phyloP scores from a whole-genome alignment of 2,113 vertebrate species.

The Pedetes capensis region DNA sequence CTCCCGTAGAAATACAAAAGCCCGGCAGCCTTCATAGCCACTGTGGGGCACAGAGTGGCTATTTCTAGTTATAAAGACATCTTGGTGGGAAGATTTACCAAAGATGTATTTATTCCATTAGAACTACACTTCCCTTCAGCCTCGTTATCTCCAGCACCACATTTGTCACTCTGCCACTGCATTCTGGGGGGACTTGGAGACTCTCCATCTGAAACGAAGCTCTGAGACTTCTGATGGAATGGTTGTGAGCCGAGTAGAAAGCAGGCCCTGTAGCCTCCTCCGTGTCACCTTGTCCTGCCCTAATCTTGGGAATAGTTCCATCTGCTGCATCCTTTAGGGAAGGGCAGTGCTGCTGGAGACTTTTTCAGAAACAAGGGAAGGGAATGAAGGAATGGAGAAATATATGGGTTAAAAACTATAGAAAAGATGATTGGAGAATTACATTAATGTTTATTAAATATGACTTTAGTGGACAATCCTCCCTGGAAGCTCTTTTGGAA shows the following conservation, averaged over 20 bases:
- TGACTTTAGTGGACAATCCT: background rate
- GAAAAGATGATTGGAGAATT: background rate
- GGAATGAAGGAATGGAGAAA: background rate
- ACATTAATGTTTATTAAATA: background rate
- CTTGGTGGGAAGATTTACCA: slow-evolving; percentile 63
- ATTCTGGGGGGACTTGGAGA: background rate
- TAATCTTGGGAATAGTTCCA: background rate
- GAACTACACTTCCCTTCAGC: slow-evolving; percentile 31
- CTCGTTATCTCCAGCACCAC: slow-evolving; percentile 25
- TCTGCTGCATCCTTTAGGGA: background rate
- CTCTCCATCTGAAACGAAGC: background rate
- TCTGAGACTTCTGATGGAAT: background rate
- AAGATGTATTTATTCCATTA: slow-evolving; percentile 59
- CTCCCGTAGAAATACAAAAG: slow-evolving; percentile 25
- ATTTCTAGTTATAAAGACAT: slow-evolving; percentile 59
- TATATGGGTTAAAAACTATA: background rate
- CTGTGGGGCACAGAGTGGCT: slow-evolving; percentile 17
- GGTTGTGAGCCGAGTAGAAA: background rate
- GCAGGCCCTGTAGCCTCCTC: background rate
- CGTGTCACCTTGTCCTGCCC: background rate
- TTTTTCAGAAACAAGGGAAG: background rate
- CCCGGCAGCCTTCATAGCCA: background rate
- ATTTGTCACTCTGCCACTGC: slow-evolving; percentile 27
- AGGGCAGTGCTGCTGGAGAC: background rate
- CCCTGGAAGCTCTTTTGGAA: background rate